phyloP scores from a whole-genome alignment of 2,113 vertebrate species.

The Hucho hucho region DNA sequence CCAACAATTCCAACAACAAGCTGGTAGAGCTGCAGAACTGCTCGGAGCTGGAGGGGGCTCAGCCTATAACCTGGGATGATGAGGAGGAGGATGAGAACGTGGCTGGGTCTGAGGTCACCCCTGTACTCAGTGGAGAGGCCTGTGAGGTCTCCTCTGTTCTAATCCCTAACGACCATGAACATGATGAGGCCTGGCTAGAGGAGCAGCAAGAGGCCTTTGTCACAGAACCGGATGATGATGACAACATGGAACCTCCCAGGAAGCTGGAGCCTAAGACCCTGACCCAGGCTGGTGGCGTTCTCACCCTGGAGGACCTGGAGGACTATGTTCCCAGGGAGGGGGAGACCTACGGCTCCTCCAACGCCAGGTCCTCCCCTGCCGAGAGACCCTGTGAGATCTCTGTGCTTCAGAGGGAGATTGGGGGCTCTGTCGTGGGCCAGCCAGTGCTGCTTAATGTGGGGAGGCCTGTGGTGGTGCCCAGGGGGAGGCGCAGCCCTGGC shows the following conservation, averaged over 20 bases:
- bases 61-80: slow-evolving; percentile 46
- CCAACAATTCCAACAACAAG: slow-evolving; percentile 96
- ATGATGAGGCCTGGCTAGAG: slow-evolving; percentile 47
- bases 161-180: slow-evolving; percentile 27
- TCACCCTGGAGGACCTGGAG: slow-evolving; percentile 90
- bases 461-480: slow-evolving; percentile 55
- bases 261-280: slow-evolving; percentile 72
- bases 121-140: slow-evolving; percentile 26
- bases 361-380: background rate
- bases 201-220: slow-evolving; percentile 54
- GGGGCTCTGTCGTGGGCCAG: slow-evolving; percentile 78
- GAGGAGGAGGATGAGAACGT: slow-evolving; percentile 26
- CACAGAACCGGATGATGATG: slow-evolving; percentile 66
- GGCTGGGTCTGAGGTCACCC: slow-evolving; percentile 15
- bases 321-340: slow-evolving; percentile 87
- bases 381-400: slow-evolving; percentile 88
- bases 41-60: slow-evolving; percentile 49
- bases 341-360: slow-evolving; percentile 79
- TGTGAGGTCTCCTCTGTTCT: slow-evolving; percentile 44
- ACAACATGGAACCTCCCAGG: slow-evolving; percentile 14
- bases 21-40: slow-evolving; percentile 49
- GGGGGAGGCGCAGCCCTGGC: slow-evolving; percentile 56
- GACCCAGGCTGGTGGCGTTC: slow-evolving; percentile 70
- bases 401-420: slow-evolving; percentile 89
- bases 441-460: slow-evolving; percentile 84